Evolutionary conservation across 2,888 invertebrate species (phyloP), one percentile per base, ranked within the genome.

Genomic region (Lithodes maja): DNA sequence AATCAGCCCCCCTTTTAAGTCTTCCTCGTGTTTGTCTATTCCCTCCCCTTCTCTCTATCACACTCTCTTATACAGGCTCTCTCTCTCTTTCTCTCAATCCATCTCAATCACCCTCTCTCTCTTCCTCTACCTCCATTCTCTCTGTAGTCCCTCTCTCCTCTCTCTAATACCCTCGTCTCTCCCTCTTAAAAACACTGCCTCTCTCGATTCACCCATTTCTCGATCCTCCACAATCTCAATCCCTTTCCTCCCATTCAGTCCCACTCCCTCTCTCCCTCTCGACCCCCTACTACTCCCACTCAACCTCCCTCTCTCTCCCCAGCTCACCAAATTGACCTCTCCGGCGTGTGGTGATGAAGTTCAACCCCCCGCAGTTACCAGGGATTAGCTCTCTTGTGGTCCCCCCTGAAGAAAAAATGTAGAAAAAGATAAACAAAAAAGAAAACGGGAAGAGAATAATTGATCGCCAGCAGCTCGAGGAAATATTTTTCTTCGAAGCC

Each of bases 401-500:
- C 61, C 7, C 61, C 61, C 7, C 61, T 5, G 61, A 61, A 61
- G 61, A 61, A 61, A 61, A 61, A 61, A 61, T 61, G 61, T 12
- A 7, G 61, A 12, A 61, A 33, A 33, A 33, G 33, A 33, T 33
- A 33, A 33, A 33, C 33, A 33, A 33, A 33, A 33, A 50, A 5
- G 83, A 49, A 17, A 80, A 79, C 52, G 71, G 86, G 69, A 49
- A 80, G 55, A 61, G 55, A 86, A 82, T 81, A 86, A 86, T 86
- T 81, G 86, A 86, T 86, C 86, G 82, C 50, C 81, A 55, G 33
- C 33, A 33, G 75, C 82, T 82, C 81, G 53, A 53, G 49, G n/a
- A 33, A 55, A 50, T 81, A 61, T 86, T 86, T 86, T 81, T 71
- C 86, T 54, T 74, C 81, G 81, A 86, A 86, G 86, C 82, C 75